Conservation (phyloP, 2,113 vertebrate species). For the Pundamilia nyererei region DNA sequence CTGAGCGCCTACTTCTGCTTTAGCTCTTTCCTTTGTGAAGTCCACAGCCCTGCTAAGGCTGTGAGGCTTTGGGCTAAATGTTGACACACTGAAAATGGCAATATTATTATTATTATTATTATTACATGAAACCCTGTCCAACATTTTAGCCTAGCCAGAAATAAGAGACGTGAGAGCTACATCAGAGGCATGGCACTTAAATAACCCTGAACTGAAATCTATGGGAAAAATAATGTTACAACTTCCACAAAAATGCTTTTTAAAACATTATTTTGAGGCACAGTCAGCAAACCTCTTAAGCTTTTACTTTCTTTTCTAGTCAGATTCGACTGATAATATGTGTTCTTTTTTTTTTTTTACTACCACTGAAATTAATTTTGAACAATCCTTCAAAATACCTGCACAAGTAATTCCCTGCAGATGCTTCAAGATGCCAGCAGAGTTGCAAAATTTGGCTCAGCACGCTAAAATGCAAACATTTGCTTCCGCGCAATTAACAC, state of each 20-base stretch:
- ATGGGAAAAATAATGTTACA: not conserved
- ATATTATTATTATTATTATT: not conserved
- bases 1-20: not conserved
- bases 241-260: not conserved
- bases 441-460: not conserved
- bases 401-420: not conserved
- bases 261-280: not conserved
- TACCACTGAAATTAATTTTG: not conserved
- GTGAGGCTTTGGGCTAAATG: not conserved
- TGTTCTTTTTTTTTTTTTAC: not conserved
- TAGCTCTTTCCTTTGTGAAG: not conserved
- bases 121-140: not conserved
- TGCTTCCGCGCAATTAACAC: not conserved
- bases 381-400: not conserved
- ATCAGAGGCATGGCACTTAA: not conserved
- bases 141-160: not conserved
- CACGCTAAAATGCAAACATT: not conserved
- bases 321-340: not conserved
- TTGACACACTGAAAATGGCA: not conserved
- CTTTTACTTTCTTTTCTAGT: not conserved
- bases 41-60: not conserved
- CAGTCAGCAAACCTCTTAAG: not conserved
- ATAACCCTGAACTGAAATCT: not conserved
- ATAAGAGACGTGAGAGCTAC: not conserved
- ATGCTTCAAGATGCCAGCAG: not conserved